Percentiles rank a stretch among this genome's conserved stretches.
phyloP scores from a whole-genome alignment of 2,888 invertebrate species.

The Cantharis rustica region DNA sequence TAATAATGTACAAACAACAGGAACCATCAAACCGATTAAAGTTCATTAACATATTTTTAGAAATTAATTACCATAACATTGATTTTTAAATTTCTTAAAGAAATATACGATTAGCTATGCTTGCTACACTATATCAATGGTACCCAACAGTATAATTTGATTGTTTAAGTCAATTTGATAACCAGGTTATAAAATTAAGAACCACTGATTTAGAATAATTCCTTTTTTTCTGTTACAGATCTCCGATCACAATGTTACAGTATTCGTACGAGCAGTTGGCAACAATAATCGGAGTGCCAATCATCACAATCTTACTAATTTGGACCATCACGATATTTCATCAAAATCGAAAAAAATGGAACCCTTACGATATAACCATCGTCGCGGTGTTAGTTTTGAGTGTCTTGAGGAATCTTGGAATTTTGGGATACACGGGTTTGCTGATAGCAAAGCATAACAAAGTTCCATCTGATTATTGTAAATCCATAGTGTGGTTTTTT shows the following conservation, averaged over 20 bases:
- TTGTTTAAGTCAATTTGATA: neutral
- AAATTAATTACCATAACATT: neutral
- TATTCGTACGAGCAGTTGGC: constrained; percentile 53
- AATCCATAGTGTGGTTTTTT: constrained; percentile 57
- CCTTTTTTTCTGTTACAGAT: neutral
- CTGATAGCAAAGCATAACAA: constrained; percentile 43
- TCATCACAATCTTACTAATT: constrained; percentile 55
- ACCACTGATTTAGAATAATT: neutral
- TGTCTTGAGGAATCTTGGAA: constrained; percentile 53
- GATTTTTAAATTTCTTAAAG: neutral
- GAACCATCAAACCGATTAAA: neutral
- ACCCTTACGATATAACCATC: constrained; percentile 60
- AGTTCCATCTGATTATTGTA: constrained; percentile 49
- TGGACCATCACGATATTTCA: constrained; percentile 60
- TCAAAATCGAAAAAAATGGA: constrained; percentile 58
- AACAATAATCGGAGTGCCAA: constrained; percentile 55
- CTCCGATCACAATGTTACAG: constrained; percentile 44
- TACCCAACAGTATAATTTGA: neutral
- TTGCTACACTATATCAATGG: neutral
- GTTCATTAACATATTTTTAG: neutral
- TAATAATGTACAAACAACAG: neutral
- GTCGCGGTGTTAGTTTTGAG: constrained; percentile 55
- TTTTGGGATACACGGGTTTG: constrained; percentile 51
- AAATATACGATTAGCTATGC: neutral
- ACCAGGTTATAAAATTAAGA: neutral